Percentiles rank a stretch among this genome's conserved stretches.
phyloP scores from a whole-genome alignment of 2,888 invertebrate species.

The Cerceris rybyensis region DNA sequence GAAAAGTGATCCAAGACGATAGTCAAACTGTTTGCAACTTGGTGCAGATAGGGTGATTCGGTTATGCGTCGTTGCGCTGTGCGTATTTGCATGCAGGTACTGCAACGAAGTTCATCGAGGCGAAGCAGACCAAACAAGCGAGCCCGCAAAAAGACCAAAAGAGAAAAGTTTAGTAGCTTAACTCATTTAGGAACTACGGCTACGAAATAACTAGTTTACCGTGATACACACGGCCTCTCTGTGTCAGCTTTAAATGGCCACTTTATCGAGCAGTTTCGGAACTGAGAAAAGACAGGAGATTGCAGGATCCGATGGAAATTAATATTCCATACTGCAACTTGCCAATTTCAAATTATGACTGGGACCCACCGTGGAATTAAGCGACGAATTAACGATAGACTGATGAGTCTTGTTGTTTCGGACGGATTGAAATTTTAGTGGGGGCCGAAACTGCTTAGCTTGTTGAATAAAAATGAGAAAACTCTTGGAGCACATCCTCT shows the following conservation, averaged over 20 bases:
- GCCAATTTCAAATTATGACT: no score
- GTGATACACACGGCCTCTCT: not conserved
- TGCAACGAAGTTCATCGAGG: conserved; percentile 8
- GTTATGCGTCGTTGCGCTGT: not conserved
- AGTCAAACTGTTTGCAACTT: no score
- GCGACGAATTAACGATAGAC: no score
- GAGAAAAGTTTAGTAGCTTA: not conserved
- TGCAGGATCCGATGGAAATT: not conserved
- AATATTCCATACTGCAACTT: no score
- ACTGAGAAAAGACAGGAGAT: not conserved
- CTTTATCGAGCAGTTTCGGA: not conserved
- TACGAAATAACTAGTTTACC: conserved; percentile 6
- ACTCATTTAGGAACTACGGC: not conserved
- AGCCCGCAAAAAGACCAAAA: not conserved
- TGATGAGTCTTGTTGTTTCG: no score
- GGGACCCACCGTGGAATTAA: no score
- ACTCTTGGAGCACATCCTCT: not conserved
- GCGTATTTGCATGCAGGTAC: not conserved
- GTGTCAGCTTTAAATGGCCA: not conserved
- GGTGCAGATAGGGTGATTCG: no score
- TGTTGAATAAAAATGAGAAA: not conserved
- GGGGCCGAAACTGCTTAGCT: not conserved
- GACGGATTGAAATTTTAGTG: no score
- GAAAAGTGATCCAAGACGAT: no score
- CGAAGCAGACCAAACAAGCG: conserved; percentile 3